These are phyloP conservation scores for Andrena camellia DNA, from an alignment of 2,888 invertebrate species.

Conservation along the genomic window DNA sequence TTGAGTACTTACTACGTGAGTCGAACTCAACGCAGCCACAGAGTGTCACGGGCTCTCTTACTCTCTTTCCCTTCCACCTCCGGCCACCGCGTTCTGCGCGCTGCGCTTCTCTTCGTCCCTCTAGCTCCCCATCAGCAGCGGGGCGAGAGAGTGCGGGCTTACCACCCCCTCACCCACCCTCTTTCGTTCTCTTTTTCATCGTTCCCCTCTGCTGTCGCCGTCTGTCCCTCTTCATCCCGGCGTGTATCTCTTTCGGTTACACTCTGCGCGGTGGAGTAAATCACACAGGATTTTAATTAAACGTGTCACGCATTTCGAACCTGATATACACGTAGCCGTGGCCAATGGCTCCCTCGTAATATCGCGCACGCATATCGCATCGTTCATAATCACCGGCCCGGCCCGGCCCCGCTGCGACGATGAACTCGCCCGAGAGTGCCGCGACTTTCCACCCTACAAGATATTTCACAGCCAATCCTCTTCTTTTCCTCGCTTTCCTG, in stretches of 20 bases:
- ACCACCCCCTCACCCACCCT: conserved; percentile 2
- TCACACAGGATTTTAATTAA: conserved; percentile 83
- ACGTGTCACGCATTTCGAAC: conserved; percentile 81
- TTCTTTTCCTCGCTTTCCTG: neutral
- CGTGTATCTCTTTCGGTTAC: conserved; percentile 44
- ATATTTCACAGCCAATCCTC: neutral
- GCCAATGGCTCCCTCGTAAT: conserved; percentile 73
- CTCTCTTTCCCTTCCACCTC: conserved; percentile 46
- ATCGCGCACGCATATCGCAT: conserved; percentile 80
- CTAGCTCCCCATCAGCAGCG: conserved; percentile 16
- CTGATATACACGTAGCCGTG: conserved; percentile 75
- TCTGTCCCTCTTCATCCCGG: conserved; percentile 21
- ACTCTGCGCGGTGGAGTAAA: conserved; percentile 75
- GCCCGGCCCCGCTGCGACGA: conserved; percentile 62
- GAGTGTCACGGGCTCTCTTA: conserved; percentile 69
- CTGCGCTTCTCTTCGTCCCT: conserved; percentile 32
- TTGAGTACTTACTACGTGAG: conserved; percentile 79
- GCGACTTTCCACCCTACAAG: conserved; percentile 49
- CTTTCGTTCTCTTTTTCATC: conserved; percentile 56
- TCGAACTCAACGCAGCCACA: conserved; percentile 77
- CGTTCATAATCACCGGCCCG: conserved; percentile 76
- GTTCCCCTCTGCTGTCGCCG: conserved; percentile 28
- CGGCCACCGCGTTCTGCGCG: conserved; percentile 22
- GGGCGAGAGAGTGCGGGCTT: too few relatives aligned
- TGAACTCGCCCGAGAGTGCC: conserved; percentile 61